A percentile compares a stretch with the other conserved stretches of the same genome.
phyloP scores from a whole-genome alignment of 2,113 vertebrate genomes.

The Oceanites oceanicus region DNA sequence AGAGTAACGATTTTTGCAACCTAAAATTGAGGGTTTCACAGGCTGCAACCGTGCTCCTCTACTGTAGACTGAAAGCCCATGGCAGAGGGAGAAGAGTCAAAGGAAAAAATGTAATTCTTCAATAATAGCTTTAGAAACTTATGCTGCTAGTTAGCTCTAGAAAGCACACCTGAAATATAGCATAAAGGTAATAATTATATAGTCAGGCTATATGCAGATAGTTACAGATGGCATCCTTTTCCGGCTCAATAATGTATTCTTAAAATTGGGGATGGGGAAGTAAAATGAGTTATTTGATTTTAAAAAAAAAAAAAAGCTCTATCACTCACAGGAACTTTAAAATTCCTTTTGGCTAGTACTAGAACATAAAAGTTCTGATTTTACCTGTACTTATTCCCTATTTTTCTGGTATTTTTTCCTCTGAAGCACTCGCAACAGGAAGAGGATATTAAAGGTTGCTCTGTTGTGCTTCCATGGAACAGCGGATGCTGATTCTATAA shows the following conservation, averaged over 20 bases:
- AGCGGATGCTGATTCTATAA: background rate
- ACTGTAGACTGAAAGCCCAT: background rate
- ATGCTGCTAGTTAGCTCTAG: background rate
- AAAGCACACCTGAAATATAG: background rate
- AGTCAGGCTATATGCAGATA: background rate
- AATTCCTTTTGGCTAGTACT: background rate
- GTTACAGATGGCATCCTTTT: background rate
- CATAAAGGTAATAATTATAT: background rate
- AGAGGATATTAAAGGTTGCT: conserved; percentile 10
- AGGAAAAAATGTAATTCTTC: background rate
- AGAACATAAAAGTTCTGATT: background rate
- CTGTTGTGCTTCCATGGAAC: background rate
- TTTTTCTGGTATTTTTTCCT: background rate
- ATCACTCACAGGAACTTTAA: background rate
- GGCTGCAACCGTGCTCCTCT: background rate
- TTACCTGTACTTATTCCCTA: background rate
- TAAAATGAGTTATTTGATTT: background rate
- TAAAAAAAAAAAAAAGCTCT: background rate
- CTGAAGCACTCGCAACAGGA: background rate
- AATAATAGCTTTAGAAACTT: background rate
- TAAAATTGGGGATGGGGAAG: background rate
- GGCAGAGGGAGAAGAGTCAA: background rate
- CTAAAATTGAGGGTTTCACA: conserved; percentile 35
- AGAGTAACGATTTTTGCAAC: conserved; percentile 16
- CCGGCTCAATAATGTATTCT: background rate